Conservation (phyloP, 2,113 vertebrate species). For the Tupaia chinensis region DNA sequence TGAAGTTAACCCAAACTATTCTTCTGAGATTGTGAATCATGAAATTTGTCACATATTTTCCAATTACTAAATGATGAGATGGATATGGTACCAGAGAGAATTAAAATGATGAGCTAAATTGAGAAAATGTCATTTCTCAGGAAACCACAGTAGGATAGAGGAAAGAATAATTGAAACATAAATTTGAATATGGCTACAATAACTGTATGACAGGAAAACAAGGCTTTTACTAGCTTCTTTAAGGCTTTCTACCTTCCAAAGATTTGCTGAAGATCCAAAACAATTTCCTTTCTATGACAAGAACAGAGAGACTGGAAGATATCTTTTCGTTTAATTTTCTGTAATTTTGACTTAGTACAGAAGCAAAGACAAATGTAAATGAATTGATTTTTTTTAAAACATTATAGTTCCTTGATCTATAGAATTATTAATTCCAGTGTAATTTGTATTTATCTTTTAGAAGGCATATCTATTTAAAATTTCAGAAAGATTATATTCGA, state of each 20-base stretch:
- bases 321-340: background rate
- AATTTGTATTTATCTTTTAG: background rate
- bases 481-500: background rate
- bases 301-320: background rate
- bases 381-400: background rate
- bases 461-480: background rate
- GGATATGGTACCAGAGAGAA: background rate
- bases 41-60: constrained; percentile 36
- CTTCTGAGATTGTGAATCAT: background rate
- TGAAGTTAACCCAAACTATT: constrained; percentile 7
- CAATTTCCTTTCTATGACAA: background rate
- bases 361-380: background rate
- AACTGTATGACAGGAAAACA: constrained; percentile 12
- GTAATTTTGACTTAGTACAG: background rate
- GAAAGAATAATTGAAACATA: constrained; percentile 68
- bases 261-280: constrained; percentile 37
- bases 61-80: constrained; percentile 33
- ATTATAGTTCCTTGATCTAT: background rate
- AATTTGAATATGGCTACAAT: constrained; percentile 33
- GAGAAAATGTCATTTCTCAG: constrained; percentile 57
- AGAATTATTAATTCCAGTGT: background rate
- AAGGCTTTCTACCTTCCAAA: constrained; percentile 31
- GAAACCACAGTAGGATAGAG: constrained; percentile 39
- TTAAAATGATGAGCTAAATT: background rate
- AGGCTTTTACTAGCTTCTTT: background rate